Evolutionary conservation across 1,140 invertebrate genomes (phyloP).

Genomic region (Pemphigus obesinymphae): DNA sequence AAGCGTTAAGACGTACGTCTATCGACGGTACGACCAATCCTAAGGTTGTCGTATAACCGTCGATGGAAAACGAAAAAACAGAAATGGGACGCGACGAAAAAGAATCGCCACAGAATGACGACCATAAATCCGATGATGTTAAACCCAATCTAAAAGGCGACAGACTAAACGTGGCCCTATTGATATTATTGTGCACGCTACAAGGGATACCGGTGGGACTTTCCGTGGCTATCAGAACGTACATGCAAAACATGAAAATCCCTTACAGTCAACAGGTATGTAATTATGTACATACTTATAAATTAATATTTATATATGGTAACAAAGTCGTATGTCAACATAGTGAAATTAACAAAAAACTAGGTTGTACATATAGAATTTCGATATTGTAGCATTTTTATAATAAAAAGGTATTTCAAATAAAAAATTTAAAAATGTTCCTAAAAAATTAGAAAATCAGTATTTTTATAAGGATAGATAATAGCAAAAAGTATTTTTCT

Average conservation of each 20-base stretch:
- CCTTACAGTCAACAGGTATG: constrained; percentile 76
- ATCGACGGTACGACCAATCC: too few relatives aligned
- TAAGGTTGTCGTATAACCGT: too few relatives aligned
- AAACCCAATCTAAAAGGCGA: constrained; percentile 55
- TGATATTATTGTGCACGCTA: constrained; percentile 87
- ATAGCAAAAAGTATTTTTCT: too few relatives aligned
- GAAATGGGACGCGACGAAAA: not conserved
- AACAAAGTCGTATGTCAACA: too few relatives aligned
- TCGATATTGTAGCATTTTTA: too few relatives aligned
- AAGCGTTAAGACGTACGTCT: not conserved
- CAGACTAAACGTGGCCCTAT: constrained; percentile 70
- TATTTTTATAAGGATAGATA: too few relatives aligned
- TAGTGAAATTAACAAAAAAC: too few relatives aligned
- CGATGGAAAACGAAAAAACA: not conserved
- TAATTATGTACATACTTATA: not conserved
- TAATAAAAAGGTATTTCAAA: too few relatives aligned
- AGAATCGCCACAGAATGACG: not conserved
- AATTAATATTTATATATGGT: not conserved
- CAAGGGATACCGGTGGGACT: constrained; percentile 96
- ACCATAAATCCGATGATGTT: not conserved
- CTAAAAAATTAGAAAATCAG: too few relatives aligned
- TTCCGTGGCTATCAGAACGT: constrained; percentile 87
- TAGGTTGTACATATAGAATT: too few relatives aligned
- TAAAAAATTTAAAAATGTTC: too few relatives aligned
- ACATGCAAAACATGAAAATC: constrained; percentile 83